phyloP scores from a whole-genome alignment of 2,797 vertebrate species.

The Acipenser ruthenus region DNA sequence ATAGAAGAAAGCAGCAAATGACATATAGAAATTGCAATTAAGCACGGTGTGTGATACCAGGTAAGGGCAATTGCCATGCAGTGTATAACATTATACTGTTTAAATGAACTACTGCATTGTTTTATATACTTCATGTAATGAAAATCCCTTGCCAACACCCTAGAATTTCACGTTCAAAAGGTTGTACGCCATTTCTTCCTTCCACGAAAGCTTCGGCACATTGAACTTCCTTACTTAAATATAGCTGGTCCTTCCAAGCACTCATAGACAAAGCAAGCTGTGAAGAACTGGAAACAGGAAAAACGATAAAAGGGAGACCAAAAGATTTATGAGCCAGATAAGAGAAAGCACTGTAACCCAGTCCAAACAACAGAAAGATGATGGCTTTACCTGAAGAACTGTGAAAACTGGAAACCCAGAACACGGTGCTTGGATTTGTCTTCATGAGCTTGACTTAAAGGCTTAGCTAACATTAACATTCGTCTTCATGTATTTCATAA shows the following conservation, averaged over 20 bases:
- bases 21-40: too few relatives aligned
- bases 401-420: not conserved
- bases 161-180: conserved; percentile 78
- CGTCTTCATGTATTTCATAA: not conserved
- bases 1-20: too few relatives aligned
- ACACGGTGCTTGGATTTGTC: not conserved
- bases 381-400: not conserved
- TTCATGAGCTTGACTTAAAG: not conserved
- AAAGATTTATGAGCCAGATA: conserved; percentile 76
- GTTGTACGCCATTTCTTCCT: conserved; percentile 85
- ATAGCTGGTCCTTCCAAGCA: conserved; percentile 67
- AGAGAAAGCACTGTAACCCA: conserved; percentile 55
- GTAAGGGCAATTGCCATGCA: too few relatives aligned
- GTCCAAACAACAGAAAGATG: conserved; percentile 17
- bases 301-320: conserved; percentile 79
- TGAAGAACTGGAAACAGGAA: conserved; percentile 83
- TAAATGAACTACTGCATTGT: too few relatives aligned
- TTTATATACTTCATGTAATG: not conserved
- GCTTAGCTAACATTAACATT: not conserved
- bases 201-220: conserved; percentile 60
- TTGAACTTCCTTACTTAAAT: conserved; percentile 85
- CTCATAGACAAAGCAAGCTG: conserved; percentile 64
- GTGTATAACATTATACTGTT: too few relatives aligned
- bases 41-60: too few relatives aligned
- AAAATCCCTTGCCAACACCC: conserved; percentile 4